Base-by-base conservation (phyloP, 2,113 vertebrate genomes). In the Lonchura striata region DNA sequence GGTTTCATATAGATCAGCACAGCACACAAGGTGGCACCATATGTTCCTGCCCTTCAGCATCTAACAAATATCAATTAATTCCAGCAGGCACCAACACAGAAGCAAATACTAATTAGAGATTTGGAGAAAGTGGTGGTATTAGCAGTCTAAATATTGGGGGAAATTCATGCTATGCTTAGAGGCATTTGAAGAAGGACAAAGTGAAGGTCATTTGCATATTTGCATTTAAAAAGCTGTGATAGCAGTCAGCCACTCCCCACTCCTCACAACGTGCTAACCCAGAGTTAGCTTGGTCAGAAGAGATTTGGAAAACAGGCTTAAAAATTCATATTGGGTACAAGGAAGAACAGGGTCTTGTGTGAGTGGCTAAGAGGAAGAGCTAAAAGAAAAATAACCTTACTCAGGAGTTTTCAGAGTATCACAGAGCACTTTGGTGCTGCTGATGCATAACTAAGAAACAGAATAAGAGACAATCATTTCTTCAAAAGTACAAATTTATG, bases 31-130 rank as follows among this genome's bases (percentile, higher is more conserved):
- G 86, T 84, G 86, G 92, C 83, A 94, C 86, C 95, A 92, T 92
- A 86, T 97, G 91, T 91, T 97, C 80, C 86, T 95, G 83, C 88
- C 94, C 74, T 94, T 94, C 92, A 94, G 92, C 83, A 52, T 92
- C 83, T 94, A 74, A 90, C 71, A 93, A 95, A 71, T 93, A 93
- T 66, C 90, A 95, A 86, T 95, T 97, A 88, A 96, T 94, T 96
- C 86, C 88, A 90, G 88, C 88, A 96, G 86, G 76, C 88, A 70
- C 23, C 60, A 89, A 77, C 88, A 72, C 50, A 85, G 68, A 88
- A 90, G 56, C 52, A 93, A 95, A 90, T 77, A 44, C 60, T 94
- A 88, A 92, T 91, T 88, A 96, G 85, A 93, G 68, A 83, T 75
- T 74, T 74, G 68, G 60, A 92, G 85, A 79, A 86, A 96, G 19